Percentiles rank a stretch among this genome's conserved stretches.
phyloP scores from a whole-genome alignment of 92 coral and sea anemone genomes.

The Galaxea fascicularis region DNA sequence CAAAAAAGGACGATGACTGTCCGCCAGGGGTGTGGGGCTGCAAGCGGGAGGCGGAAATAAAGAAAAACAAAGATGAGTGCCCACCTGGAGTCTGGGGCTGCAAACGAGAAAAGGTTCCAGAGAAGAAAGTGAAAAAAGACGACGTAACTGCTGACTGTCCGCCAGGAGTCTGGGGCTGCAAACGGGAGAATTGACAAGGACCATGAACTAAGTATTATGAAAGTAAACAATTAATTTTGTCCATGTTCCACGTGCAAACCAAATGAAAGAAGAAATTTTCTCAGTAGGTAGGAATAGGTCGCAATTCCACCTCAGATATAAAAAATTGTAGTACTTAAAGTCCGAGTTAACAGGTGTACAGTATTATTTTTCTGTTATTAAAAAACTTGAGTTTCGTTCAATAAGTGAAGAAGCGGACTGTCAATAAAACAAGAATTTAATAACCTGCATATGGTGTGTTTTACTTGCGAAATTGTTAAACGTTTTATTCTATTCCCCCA shows the following conservation, averaged over 20 bases:
- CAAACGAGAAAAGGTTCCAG: slow-evolving; percentile 29
- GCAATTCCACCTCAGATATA: not conserved
- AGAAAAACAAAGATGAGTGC: slow-evolving; percentile 29
- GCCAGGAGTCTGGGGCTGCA: slow-evolving; percentile 76
- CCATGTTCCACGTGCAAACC: slow-evolving; percentile 14
- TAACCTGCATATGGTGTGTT: not conserved
- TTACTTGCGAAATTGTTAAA: not conserved
- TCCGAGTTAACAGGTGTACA: slow-evolving; percentile 29
- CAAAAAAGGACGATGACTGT: slow-evolving; percentile 41
- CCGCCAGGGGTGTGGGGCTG: slow-evolving; percentile 73
- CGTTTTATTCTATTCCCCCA: no score
- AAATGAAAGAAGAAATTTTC: slow-evolving; percentile 2
- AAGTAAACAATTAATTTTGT: slow-evolving; percentile 25
- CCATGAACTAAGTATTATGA: not conserved
- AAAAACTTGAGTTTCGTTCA: not conserved
- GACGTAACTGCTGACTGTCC: slow-evolving; percentile 32
- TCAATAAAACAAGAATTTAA: slow-evolving; percentile 18
- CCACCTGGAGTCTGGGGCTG: slow-evolving; percentile 75
- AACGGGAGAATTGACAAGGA: slow-evolving; percentile 34
- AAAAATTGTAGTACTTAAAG: slow-evolving; percentile 2
- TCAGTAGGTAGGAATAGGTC: not conserved
- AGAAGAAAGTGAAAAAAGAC: slow-evolving; percentile 20
- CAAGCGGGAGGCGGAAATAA: not conserved
- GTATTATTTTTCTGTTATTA: slow-evolving; percentile 46
- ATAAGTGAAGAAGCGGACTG: slow-evolving; percentile 13